Base-by-base conservation (phyloP, 2,113 vertebrate genomes). In the Dendropsophus ebraccatus region DNA sequence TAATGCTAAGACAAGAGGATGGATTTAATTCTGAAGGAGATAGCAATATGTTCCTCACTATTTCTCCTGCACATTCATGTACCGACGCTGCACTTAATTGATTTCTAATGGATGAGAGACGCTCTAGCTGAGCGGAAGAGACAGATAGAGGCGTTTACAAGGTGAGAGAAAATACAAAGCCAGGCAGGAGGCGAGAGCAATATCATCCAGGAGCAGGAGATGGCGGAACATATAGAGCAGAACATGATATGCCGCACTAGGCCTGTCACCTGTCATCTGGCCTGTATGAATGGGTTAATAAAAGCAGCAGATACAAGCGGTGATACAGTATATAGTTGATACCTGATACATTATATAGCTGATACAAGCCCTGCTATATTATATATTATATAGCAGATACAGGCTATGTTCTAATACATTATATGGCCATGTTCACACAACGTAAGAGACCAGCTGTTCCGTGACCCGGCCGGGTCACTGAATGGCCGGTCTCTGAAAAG, bases 101-200 rank as follows among this genome's bases (percentile, higher is more conserved):
- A 86, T 80, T 86, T 74, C 67, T 86, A 86, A 86, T 81, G 67
- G 69, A 86, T 74, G 85, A 86, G 78, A 74, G 67, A 58, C 78
- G 78, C 67, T 81, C 52, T 81, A 74, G 78, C 65, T 86, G 77
- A 86, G 85, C 19, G 78, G 85, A 86, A 86, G 85, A 86, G 85
- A 86, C 78, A 62, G 85, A 85, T 79, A 79, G 84, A 49, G 77
- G 62, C 75, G 49, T 73, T 86, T 86, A 81, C 69, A 86, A 81
- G 85, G 85, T 86, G 84, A 86, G 85, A 72, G 54, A 73, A 86
- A 41, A 86, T 52, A 86, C 25, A 72, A 80, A 86, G 50, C 50
- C 54, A 81, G 37, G 45, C 30, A 30, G 67, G 52, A 84, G 45
- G 62, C 28, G 25, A 32, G 65, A 86, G 76, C 4, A 37, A 58